These are phyloP conservation scores for Cataglyphis rosenhaueri DNA, from an alignment of 2,888 invertebrate species.

Conservation along the genomic window DNA sequence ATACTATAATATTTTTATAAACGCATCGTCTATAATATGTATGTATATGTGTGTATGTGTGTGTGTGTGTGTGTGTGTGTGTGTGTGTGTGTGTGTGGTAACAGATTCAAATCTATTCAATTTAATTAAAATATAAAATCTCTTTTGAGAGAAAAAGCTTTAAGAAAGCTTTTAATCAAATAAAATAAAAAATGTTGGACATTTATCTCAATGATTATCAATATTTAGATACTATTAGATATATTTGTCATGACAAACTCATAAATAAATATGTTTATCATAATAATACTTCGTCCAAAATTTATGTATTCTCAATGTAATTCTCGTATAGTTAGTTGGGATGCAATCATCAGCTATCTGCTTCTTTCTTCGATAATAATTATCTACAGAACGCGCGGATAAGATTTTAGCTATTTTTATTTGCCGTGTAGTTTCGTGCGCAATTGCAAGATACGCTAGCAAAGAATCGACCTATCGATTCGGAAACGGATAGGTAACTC, in stretches of 20 bases:
- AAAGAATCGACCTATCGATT: slow-evolving; percentile 51
- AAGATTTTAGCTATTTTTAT: not conserved
- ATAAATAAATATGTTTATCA: not conserved
- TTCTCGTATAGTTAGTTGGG: not conserved
- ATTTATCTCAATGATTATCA: not conserved
- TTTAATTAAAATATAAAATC: not conserved
- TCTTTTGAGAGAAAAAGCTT: not conserved
- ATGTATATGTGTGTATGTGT: no score
- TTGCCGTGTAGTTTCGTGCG: not conserved
- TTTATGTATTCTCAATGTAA: slow-evolving; percentile 6
- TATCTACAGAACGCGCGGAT: slow-evolving; percentile 1
- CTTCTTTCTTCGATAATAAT: slow-evolving; percentile 31
- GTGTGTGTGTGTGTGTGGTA: not conserved
- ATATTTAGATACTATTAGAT: not conserved
- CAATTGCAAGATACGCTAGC: not conserved
- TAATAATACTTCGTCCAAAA: not conserved
- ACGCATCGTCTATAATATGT: not conserved
- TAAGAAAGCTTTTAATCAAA: not conserved
- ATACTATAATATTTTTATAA: not conserved
- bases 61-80: no score
- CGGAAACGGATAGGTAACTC: not conserved
- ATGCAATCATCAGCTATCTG: not conserved
- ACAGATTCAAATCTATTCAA: not conserved
- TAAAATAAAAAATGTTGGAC: not conserved
- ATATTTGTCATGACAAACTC: not conserved